Evolutionary conservation across 2,113 vertebrate genomes (phyloP).

Genomic region (Desmodus rotundus): DNA sequence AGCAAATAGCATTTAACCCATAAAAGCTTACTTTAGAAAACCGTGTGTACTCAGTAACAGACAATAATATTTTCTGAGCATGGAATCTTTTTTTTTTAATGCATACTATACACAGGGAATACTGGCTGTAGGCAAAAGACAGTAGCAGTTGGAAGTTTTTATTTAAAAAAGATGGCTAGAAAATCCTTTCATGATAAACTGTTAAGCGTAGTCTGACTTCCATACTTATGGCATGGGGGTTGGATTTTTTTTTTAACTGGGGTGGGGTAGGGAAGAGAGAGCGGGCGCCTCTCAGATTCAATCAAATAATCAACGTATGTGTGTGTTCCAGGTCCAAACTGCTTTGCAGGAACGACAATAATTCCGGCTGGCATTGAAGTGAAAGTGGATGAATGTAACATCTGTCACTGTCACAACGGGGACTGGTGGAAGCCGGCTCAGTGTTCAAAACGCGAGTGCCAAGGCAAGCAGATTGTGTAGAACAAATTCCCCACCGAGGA

Average conservation of each 20-base stretch:
- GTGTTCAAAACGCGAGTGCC: constrained; percentile 97
- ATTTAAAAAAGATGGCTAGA: background rate
- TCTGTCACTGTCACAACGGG: constrained; percentile 98
- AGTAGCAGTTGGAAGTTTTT: background rate
- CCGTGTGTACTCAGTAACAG: background rate
- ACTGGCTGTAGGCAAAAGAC: background rate
- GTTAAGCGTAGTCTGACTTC: background rate
- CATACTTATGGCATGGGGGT: background rate
- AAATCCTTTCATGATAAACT: background rate
- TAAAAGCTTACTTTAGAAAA: background rate
- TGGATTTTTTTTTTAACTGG: background rate
- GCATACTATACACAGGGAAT: background rate
- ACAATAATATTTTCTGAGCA: background rate
- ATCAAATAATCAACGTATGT: constrained; percentile 56
- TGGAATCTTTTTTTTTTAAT: background rate
- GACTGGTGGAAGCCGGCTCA: constrained; percentile 99
- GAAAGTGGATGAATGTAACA: constrained; percentile 99
- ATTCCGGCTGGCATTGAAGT: constrained; percentile 99
- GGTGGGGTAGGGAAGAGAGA: background rate
- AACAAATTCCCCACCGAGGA: constrained; percentile 45
- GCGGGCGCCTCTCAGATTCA: background rate
- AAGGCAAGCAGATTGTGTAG: constrained; percentile 95
- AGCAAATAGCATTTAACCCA: background rate
- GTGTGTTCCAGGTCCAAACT: constrained; percentile 94
- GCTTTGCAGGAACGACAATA: constrained; percentile 98